A percentile compares a stretch with the other conserved stretches of the same genome.
Conservation (phyloP, 2,888 invertebrate genomes). For the Orgyia antiqua region DNA sequence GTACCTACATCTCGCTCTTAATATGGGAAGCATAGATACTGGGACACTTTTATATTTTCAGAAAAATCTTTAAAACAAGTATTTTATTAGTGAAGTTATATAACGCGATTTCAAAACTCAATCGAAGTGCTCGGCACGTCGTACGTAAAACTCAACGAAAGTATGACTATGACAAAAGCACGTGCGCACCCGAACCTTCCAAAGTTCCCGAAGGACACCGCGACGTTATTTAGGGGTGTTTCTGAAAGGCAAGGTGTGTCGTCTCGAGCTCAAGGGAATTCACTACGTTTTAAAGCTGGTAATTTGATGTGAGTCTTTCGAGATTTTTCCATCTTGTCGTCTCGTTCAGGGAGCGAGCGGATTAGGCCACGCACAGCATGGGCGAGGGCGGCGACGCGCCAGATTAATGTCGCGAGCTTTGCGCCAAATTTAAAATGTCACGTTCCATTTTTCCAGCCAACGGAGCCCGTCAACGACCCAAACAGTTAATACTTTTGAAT, state of each 20-base stretch:
- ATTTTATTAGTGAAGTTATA: constrained; percentile 54
- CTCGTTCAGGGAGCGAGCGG: constrained; percentile 65
- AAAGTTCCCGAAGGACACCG: constrained; percentile 72
- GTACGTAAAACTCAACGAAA: constrained; percentile 68
- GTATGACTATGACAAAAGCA: constrained; percentile 74
- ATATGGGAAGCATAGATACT: too few relatives aligned
- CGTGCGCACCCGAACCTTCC: constrained; percentile 64
- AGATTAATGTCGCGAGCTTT: constrained; percentile 74
- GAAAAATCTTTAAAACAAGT: constrained; percentile 47
- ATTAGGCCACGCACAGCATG: constrained; percentile 67
- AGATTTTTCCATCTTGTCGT: constrained; percentile 73
- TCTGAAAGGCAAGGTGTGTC: constrained; percentile 74
- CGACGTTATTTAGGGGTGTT: constrained; percentile 66
- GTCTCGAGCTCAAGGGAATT: constrained; percentile 62
- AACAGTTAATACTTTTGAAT: constrained; percentile 53
- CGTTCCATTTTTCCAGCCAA: constrained; percentile 71
- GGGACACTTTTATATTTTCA: too few relatives aligned
- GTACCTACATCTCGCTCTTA: too few relatives aligned
- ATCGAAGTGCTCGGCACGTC: constrained; percentile 70
- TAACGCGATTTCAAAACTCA: constrained; percentile 57
- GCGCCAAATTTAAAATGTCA: constrained; percentile 74
- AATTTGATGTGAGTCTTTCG: constrained; percentile 75
- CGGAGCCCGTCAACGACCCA: constrained; percentile 52
- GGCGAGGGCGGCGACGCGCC: constrained; percentile 68
- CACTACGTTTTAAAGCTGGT: constrained; percentile 73